These are phyloP conservation scores for Aphyosemion australe DNA, from an alignment of 2,113 vertebrate species.

Conservation along the genomic window DNA sequence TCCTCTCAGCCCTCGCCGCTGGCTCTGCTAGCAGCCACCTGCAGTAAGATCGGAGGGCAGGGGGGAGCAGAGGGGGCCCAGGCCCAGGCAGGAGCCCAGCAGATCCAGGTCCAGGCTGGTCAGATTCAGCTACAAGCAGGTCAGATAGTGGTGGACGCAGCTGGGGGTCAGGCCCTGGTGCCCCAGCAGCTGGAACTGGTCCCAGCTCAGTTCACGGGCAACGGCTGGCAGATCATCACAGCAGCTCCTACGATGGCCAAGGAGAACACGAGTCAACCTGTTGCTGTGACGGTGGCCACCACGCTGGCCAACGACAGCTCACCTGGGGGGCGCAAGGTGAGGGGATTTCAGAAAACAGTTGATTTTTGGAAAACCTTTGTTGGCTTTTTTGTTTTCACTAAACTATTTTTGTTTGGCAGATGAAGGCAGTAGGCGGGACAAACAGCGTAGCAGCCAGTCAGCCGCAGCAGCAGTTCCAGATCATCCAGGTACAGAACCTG, in stretches of 20 bases:
- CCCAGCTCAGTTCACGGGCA: slow-evolving; percentile 94
- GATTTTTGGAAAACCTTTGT: neutral
- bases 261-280: slow-evolving; percentile 87
- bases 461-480: slow-evolving; percentile 86
- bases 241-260: slow-evolving; percentile 88
- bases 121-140: slow-evolving; percentile 92
- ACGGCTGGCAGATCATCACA: slow-evolving; percentile 96
- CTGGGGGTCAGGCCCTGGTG: slow-evolving; percentile 89
- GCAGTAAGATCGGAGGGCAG: slow-evolving; percentile 98
- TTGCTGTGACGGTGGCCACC: slow-evolving; percentile 83
- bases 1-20: slow-evolving; percentile 97
- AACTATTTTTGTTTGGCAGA: slow-evolving; percentile 58
- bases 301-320: slow-evolving; percentile 82
- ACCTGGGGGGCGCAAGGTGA: slow-evolving; percentile 87
- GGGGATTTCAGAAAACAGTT: slow-evolving; percentile 37
- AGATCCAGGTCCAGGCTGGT: slow-evolving; percentile 93
- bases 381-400: slow-evolving; percentile 4
- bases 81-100: slow-evolving; percentile 86
- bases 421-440: slow-evolving; percentile 77
- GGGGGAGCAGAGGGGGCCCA: slow-evolving; percentile 82
- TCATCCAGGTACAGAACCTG: slow-evolving; percentile 91
- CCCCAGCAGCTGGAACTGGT: slow-evolving; percentile 95
- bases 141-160: slow-evolving; percentile 78
- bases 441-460: slow-evolving; percentile 62
- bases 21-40: slow-evolving; percentile 97